Evolutionary conservation across 2,797 vertebrate species (phyloP).

Genomic region (Lagocephalus sceleratus): DNA sequence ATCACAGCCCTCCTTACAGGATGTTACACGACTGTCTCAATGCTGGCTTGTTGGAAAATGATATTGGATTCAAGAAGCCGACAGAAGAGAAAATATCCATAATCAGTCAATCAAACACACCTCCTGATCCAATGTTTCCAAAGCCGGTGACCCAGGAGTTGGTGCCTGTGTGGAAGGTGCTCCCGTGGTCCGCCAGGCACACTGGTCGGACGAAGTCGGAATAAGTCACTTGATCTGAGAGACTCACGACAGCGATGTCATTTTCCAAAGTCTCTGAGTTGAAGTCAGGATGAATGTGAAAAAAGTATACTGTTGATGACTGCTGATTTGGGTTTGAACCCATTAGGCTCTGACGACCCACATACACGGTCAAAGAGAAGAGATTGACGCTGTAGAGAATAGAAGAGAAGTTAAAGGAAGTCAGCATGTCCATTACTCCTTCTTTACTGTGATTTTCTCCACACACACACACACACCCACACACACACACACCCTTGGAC

Average conservation of each 20-base stretch:
- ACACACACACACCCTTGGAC: conserved; percentile 4
- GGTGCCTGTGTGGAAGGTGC: conserved; percentile 27
- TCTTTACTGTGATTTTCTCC: no score
- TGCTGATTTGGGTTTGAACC: conserved; percentile 31
- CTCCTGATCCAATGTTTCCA: conserved; percentile 1
- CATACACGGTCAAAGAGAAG: fast-evolving
- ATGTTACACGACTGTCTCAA: no score
- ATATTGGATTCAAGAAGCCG: background rate
- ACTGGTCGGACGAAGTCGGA: conserved; percentile 37
- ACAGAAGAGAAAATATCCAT: background rate
- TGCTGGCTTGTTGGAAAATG: background rate
- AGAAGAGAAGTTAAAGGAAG: background rate
- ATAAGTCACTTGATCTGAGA: conserved; percentile 38
- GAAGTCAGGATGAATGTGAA: conserved; percentile 25
- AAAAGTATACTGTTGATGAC: no score
- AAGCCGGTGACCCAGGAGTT: conserved; percentile 63
- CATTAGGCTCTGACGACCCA: conserved; percentile 33
- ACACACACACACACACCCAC: no score
- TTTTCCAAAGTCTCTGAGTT: fast-evolving
- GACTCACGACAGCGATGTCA: conserved; percentile 55
- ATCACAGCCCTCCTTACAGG: no score
- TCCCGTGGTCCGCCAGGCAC: conserved; percentile 46
- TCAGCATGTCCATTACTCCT: background rate
- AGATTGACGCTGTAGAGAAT: fast-evolving
- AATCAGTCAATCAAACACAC: conserved; percentile 31